Conservation (phyloP, 2,113 vertebrate species). For the Dipodomys stephensi region DNA sequence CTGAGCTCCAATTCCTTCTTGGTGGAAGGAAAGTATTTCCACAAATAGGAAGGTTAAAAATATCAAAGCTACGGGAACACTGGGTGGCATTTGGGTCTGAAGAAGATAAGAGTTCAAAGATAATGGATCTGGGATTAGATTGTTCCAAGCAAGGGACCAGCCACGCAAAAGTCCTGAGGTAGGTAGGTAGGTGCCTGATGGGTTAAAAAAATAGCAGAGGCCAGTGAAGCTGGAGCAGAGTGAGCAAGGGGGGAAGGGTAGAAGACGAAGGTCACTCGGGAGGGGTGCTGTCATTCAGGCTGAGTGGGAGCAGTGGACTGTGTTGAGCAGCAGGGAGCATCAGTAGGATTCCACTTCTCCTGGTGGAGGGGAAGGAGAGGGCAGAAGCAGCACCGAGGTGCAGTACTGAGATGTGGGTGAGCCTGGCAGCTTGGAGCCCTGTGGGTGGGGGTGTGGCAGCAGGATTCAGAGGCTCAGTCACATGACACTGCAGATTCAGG, state of each 20-base stretch:
- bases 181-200: background rate
- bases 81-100: background rate
- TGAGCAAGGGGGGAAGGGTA: accelerated
- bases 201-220: background rate
- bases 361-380: background rate
- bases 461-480: background rate
- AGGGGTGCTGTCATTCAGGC: too few relatives aligned
- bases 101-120: background rate
- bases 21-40: background rate
- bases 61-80: background rate
- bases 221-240: accelerated
- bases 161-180: background rate
- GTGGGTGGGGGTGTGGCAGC: background rate
- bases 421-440: background rate
- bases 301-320: background rate
- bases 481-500: background rate
- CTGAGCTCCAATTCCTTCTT: background rate
- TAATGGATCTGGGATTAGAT: background rate
- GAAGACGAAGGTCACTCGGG: background rate
- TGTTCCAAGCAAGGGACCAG: background rate
- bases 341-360: background rate
- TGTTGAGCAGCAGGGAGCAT: background rate
- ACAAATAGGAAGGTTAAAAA: background rate
- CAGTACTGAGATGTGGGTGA: too few relatives aligned
- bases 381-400: background rate